Conservation (phyloP, 2,888 invertebrate species). For the Cecidostiba fungosa region DNA sequence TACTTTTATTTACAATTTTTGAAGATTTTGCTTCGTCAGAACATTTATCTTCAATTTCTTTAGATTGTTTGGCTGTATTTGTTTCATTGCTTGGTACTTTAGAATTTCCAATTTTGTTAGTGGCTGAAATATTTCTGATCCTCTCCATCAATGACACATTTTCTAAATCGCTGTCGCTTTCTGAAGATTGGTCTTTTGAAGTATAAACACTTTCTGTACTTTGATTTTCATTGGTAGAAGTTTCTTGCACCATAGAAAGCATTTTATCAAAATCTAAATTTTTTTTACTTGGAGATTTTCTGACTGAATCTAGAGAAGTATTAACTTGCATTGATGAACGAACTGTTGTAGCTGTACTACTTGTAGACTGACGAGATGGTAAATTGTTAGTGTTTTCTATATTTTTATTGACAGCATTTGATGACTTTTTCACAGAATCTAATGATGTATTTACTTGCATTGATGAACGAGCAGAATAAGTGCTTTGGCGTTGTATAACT, state of each 20-base stretch:
- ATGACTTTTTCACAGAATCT: slow-evolving; percentile 58
- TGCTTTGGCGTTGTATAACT: slow-evolving; percentile 7
- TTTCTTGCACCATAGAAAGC: slow-evolving; percentile 49
- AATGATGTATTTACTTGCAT: slow-evolving; percentile 61
- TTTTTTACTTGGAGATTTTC: slow-evolving; percentile 51
- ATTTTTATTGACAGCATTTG: background rate
- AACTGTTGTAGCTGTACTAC: slow-evolving; percentile 18
- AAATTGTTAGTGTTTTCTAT: background rate
- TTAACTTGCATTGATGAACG: slow-evolving; percentile 50
- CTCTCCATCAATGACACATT: slow-evolving; percentile 67
- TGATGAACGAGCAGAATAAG: slow-evolving; percentile 45
- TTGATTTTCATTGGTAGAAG: slow-evolving; percentile 15
- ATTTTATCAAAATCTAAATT: slow-evolving; percentile 59
- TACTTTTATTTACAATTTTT: background rate
- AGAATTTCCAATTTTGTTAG: background rate
- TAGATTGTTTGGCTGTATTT: slow-evolving; percentile 4
- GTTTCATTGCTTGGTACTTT: background rate
- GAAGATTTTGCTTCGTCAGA: background rate
- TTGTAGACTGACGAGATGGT: slow-evolving; percentile 1
- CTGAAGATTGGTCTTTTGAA: slow-evolving; percentile 45
- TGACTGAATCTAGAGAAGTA: slow-evolving; percentile 58
- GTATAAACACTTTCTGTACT: slow-evolving; percentile 9
- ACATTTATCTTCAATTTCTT: background rate
- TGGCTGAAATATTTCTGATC: slow-evolving; percentile 66
- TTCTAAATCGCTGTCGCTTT: slow-evolving; percentile 59